Percentiles rank a stretch among this genome's conserved stretches.
phyloP scores from a whole-genome alignment of 2,797 vertebrate genomes.

The Molossus alvarezi region DNA sequence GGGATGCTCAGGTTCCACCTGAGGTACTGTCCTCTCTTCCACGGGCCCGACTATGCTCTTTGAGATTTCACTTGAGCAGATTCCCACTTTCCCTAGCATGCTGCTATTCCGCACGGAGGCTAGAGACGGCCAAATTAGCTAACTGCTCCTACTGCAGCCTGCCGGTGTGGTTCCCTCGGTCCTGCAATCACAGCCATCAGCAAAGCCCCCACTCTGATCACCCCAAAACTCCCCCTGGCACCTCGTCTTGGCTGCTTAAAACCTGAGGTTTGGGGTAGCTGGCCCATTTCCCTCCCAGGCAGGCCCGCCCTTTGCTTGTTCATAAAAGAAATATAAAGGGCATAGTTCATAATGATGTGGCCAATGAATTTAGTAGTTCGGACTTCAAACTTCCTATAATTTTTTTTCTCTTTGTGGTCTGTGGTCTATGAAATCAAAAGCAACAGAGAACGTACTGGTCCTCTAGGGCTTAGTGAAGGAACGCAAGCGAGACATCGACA shows the following conservation, averaged over 20 bases:
- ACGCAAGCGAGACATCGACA: conserved; percentile 46
- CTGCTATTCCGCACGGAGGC: background rate
- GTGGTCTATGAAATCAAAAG: conserved; percentile 48
- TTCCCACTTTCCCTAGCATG: background rate
- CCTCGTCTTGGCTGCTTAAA: background rate
- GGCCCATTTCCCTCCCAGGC: background rate
- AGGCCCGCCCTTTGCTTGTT: background rate
- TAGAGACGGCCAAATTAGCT: background rate
- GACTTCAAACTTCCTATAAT: conserved; percentile 56
- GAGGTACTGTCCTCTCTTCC: background rate
- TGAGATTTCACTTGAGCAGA: background rate
- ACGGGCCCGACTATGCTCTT: background rate
- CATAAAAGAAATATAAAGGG: conserved; percentile 42
- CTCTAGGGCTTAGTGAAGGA: conserved; percentile 46
- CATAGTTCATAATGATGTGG: background rate
- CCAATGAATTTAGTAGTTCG: conserved; percentile 42
- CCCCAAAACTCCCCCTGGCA: background rate
- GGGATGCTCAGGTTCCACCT: background rate
- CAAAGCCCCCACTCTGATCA: background rate
- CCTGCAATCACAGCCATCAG: background rate
- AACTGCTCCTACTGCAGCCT: background rate
- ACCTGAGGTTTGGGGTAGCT: background rate
- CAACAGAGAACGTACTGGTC: conserved; percentile 33
- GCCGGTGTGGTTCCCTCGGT: background rate
- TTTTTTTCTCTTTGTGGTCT: conserved; percentile 55